Evolutionary conservation across 2,113 vertebrate species (phyloP), one percentile per base, ranked within the genome.

Genomic region (Xiphophorus hellerii): DNA sequence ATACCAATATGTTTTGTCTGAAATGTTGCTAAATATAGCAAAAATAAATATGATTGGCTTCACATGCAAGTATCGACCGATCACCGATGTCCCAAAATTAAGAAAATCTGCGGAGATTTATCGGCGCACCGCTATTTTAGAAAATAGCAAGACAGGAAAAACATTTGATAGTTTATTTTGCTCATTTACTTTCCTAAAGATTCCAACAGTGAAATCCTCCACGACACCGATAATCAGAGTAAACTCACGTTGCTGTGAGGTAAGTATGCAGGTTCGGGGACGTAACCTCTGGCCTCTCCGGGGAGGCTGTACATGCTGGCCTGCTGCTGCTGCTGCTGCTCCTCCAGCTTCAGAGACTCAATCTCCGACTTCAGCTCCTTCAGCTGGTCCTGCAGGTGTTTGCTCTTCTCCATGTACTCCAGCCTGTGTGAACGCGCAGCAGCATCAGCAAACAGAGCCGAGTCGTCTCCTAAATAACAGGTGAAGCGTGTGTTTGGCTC

Each of bases 341-440:
- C 96, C 89, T 98, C 96, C 37, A 96, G 84, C 89, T 97, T 97
- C 91, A 97, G 88, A 70, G 96, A 95, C 44, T 96, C 95, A 5
- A 97, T 97, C 93, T 96, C 96, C 0, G 96, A 93, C 81, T 97
- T 97, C 35, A 98, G 95, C 31, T 97, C 96, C 85, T 97, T 97
- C 86, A 96, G 92, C 61, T 96, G 95, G 85, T 97, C 96, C 92
- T 98, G 96, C 0, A 97, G 95, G 86, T 95, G 95, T 86, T 96
- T 96, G 85, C 96, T 97, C 90, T 97, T 97, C 86, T 98, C 96
- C 87, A 97, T 94, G 90, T 97, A 97, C 87, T 98, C 97, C 61
- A 98, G 81, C 78, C 96, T 97, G 77, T 20, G 29, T 68, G 1
- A 4, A 33, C 0, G 14, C 28, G 44, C 3, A 22, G 39, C 48